Conservation (phyloP, 2,113 vertebrate species). For the Tetrax tetrax region DNA sequence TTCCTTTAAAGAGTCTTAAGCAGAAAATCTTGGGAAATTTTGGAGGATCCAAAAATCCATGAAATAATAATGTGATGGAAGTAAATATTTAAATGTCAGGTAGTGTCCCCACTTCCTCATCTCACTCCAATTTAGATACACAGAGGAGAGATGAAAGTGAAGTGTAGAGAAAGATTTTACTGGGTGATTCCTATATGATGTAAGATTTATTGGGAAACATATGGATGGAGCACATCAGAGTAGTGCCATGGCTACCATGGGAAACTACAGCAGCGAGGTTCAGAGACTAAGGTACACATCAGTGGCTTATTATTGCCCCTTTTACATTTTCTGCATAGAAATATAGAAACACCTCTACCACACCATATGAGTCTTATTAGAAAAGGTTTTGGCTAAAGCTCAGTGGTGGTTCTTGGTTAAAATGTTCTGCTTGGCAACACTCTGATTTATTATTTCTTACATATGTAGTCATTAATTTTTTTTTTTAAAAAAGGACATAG, state of each 20-base stretch:
- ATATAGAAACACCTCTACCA: neutral
- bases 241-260: neutral
- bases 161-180: neutral
- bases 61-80: neutral
- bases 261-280: neutral
- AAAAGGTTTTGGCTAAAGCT: neutral
- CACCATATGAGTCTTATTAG: neutral
- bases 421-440: neutral
- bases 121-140: neutral
- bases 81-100: neutral
- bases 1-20: neutral
- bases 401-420: neutral
- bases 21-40: neutral
- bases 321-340: neutral
- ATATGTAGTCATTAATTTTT: neutral
- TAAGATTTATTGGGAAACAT: neutral
- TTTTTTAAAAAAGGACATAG: neutral
- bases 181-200: neutral
- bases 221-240: no score
- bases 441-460: neutral
- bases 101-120: accelerated
- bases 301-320: neutral
- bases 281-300: neutral
- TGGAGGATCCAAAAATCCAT: neutral
- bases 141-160: neutral